Evolutionary conservation across 2,888 invertebrate species (phyloP), one percentile per base, ranked within the genome.

Genomic region (Zelleria hepariella): DNA sequence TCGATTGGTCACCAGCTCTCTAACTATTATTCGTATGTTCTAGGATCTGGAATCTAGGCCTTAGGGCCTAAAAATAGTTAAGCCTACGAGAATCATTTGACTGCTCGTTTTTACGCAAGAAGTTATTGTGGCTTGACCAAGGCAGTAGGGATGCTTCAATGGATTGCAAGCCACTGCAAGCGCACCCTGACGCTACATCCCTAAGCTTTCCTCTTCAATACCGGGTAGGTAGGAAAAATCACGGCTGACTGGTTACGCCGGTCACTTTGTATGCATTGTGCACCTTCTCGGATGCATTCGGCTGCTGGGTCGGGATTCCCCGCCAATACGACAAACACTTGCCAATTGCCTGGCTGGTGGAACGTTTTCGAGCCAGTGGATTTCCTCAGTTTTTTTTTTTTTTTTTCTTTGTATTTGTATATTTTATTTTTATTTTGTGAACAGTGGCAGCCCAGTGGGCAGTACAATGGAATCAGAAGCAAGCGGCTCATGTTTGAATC

Each of bases 201-300:
- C 32, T 42, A 15, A 42, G 32, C 1, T 15, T 42, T 42, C 15
- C 32, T 42, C 32, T 15, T 7, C 5, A 32, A 4, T 32, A 10
- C 32, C 6, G 49, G 49, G 18, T 18, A 70, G 72, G 69, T 73
- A 72, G 72, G 75, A 76, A 78, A 80, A 83, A 79, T 82, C 82
- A 75, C 75, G 71, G 75, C 67, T 74, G 73, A 74, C 66, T 75
- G 74, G 72, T 72, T 75, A 72, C 68, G 62, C 64, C 69, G 71
- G 72, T 71, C 76, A 77, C 75, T 80, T 78, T 74, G 77, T 82
- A 83, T 82, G 82, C 81, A 82, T 79, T 80, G 78, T 79, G 79
- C 78, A 79, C 75, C 52, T 49, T 21, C 18, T 25, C 42, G 27
- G 54, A 57, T 58, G 61, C 58, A 59, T 61, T 58, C 48, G 61